Base-by-base conservation (phyloP, 2,113 vertebrate species). In the Oxyura jamaicensis region DNA sequence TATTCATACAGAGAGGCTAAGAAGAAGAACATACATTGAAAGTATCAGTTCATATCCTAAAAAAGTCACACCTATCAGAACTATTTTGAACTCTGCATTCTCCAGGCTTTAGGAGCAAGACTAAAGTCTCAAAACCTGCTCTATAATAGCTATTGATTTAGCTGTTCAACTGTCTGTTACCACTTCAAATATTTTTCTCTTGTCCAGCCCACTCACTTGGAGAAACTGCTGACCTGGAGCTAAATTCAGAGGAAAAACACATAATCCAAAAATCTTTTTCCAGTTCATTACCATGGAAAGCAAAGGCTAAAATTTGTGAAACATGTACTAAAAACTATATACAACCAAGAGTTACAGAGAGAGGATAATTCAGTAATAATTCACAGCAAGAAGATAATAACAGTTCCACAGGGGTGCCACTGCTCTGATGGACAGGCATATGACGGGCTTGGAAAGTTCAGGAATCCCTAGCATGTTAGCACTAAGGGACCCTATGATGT, bases 1-100 rank as follows among this genome's bases (percentile, higher is more conserved):
- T 92, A 97, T 46, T 99, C 98, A 83, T 98, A 98, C 10, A 97
- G 94, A 25, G 98, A 97, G 4, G 98, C 98, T 69, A 95, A 83
- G 42, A 88, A 74, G 80, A 71, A 90, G 13, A 94, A 93, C 41
- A 97, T 25, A 97, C 28, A 91, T 33, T 68, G 42, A 59, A 76
- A 18, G 13, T 36, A 76, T 55, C 65, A 86, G 82, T 84, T 65
- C 82, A 56, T 46, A 55, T 9, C 29, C 31, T 88, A 56, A 2
- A 26, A 74, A 83, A 63, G 23, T 46, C 59, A 69, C 39, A 66
- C 8, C 18, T 69, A 31, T 36, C 39, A 76, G 8, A 95, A 65
- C 18, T 72, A 46, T 29, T 58, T 46, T 33, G 55, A 94, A 86
- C 4, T 53, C 48, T 35, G 31, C 22, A 58, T 74, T 83, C 41